A percentile compares a stretch with the other conserved stretches of the same genome.
These are phyloP conservation scores for Yponomeuta plumbellus DNA, from an alignment of 2,888 invertebrate species.

Conservation along the genomic window DNA sequence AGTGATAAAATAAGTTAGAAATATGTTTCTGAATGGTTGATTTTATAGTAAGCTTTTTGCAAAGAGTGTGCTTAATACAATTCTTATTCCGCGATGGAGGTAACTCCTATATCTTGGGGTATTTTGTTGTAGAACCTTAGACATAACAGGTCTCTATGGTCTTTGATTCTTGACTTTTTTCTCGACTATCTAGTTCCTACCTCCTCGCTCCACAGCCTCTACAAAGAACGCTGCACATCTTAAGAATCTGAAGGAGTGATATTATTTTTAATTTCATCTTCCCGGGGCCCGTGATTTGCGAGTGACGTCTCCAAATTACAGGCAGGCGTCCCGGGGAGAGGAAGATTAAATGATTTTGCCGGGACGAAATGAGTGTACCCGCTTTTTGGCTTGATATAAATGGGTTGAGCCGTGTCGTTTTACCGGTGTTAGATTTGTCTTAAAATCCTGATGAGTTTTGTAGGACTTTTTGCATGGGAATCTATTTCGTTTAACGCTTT, in stretches of 20 bases:
- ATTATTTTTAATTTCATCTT: slow-evolving; percentile 69
- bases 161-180: background rate
- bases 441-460: background rate
- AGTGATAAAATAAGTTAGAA: too few relatives aligned
- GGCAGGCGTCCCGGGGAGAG: background rate
- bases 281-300: slow-evolving; percentile 51
- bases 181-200: background rate
- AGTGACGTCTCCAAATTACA: slow-evolving; percentile 35
- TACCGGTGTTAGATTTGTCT: background rate
- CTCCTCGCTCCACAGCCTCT: background rate
- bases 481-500: too few relatives aligned
- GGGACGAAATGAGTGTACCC: slow-evolving; percentile 11
- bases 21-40: too few relatives aligned
- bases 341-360: slow-evolving; percentile 15
- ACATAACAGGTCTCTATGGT: too few relatives aligned
- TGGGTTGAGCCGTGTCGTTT: background rate
- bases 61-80: too few relatives aligned
- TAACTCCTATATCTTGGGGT: too few relatives aligned
- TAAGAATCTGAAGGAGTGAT: slow-evolving; percentile 25
- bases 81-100: too few relatives aligned
- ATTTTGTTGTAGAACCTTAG: too few relatives aligned
- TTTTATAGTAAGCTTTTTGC: too few relatives aligned
- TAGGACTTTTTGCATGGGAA: too few relatives aligned
- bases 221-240: slow-evolving; percentile 13
- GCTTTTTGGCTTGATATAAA: slow-evolving; percentile 8